A percentile compares a stretch with the other conserved stretches of the same genome.
These are phyloP conservation scores for Petrolisthes manimaculis DNA, from an alignment of 2,888 invertebrate species.

Conservation along the genomic window DNA sequence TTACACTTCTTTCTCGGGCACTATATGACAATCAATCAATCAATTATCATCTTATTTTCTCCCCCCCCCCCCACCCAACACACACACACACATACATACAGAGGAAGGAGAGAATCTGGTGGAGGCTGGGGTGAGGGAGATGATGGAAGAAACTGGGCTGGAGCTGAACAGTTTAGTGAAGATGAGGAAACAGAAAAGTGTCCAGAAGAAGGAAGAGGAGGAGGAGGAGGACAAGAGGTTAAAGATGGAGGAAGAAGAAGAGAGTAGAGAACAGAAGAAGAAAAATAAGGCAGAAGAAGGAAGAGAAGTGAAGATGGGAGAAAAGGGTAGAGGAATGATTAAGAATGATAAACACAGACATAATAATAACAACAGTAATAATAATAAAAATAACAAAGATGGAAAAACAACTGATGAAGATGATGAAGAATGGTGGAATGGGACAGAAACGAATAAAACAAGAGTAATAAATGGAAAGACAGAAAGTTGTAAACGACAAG, in stretches of 20 bases:
- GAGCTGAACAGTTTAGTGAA: slow-evolving; percentile 18
- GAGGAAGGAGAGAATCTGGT: slow-evolving; percentile 68
- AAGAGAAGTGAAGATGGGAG: neutral
- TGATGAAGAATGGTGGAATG: neutral
- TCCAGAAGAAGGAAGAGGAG: neutral
- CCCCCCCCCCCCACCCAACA: neutral
- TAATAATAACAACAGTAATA: neutral
- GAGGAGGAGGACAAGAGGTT: slow-evolving; percentile 4
- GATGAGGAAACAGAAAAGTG: neutral
- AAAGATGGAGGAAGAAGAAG: neutral
- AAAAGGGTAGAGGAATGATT: neutral
- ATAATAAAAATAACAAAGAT: too few species aligned
- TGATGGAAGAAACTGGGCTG: slow-evolving; percentile 71
- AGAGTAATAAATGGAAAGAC: neutral
- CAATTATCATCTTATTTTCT: neutral
- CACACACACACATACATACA: slow-evolving; percentile 29
- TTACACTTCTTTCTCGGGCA: too few species aligned
- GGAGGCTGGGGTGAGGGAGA: slow-evolving; percentile 70
- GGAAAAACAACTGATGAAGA: neutral
- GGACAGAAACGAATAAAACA: neutral
- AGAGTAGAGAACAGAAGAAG: neutral
- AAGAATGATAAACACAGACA: neutral
- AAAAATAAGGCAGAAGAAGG: neutral
- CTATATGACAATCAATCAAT: too few species aligned
- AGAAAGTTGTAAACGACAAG: neutral